Conservation (phyloP, 2,888 invertebrate species). For the Cryptocephalus primarius region DNA sequence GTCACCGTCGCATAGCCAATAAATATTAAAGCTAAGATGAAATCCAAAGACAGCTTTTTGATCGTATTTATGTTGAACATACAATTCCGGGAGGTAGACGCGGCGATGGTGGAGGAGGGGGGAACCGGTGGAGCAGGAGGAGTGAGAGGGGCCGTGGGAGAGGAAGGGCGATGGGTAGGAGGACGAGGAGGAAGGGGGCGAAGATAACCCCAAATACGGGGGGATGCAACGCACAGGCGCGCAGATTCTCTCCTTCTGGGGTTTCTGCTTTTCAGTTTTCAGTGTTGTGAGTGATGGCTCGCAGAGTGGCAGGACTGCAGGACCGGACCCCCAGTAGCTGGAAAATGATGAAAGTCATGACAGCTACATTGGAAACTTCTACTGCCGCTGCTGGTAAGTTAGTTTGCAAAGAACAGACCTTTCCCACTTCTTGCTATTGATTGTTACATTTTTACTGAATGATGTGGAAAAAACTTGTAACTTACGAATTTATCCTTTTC, state of each 20-base stretch:
- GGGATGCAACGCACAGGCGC: background rate
- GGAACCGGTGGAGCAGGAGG: too few relatives aligned
- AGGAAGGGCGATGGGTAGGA: too few relatives aligned
- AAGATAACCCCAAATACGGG: constrained; percentile 10
- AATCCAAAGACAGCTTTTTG: constrained; percentile 7
- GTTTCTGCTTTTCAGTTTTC: background rate
- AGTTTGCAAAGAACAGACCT: too few relatives aligned
- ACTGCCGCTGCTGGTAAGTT: too few relatives aligned
- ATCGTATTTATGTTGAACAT: constrained; percentile 13
- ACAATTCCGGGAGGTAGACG: constrained; percentile 4
- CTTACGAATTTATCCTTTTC: too few relatives aligned
- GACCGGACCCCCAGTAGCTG: background rate
- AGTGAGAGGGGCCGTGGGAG: too few relatives aligned
- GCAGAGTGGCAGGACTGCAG: background rate
- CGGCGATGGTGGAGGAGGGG: too few relatives aligned
- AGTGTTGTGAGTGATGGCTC: background rate
- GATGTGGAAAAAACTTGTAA: too few relatives aligned
- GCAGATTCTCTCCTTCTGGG: background rate
- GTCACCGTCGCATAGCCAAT: constrained; percentile 3
- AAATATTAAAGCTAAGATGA: constrained; percentile 6
- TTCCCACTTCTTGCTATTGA: too few relatives aligned
- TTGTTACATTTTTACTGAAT: too few relatives aligned
- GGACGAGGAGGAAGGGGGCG: constrained; percentile 4
- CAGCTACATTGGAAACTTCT: too few relatives aligned
- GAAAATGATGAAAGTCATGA: too few relatives aligned